Evolutionary conservation across 2,888 invertebrate species (phyloP).

Genomic region (Ophion slaviceki): DNA sequence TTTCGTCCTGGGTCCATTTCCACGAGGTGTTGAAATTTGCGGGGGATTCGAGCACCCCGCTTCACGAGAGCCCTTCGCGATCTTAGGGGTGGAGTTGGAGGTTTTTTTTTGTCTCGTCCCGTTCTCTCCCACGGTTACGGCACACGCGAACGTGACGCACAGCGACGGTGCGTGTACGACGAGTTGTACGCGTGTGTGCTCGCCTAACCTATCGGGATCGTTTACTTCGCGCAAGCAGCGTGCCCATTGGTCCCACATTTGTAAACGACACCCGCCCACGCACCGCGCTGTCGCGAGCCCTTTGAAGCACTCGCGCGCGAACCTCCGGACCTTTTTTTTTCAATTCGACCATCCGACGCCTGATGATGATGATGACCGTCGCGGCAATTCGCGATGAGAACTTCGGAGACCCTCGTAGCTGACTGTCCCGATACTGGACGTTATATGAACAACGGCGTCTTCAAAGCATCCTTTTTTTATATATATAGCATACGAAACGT

Average conservation of each 20-base stretch:
- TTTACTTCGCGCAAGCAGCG: conserved; percentile 78
- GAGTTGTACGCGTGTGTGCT: not conserved
- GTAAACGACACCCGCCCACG: conserved; percentile 83
- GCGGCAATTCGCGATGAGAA: too few species aligned
- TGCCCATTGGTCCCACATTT: conserved; percentile 81
- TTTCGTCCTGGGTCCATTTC: not conserved
- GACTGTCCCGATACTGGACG: too few species aligned
- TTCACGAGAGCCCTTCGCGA: not conserved
- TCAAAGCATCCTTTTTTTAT: too few species aligned
- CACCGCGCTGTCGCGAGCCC: conserved; percentile 74
- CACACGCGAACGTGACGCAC: not conserved
- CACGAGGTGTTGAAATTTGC: not conserved
- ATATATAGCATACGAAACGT: too few species aligned
- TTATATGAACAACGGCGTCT: too few species aligned
- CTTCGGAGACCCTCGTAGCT: too few species aligned
- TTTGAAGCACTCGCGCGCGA: conserved; percentile 55
- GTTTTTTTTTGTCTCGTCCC: conserved; percentile 6
- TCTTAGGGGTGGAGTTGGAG: conserved; percentile 7
- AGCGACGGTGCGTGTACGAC: not conserved
- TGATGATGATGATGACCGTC: not conserved
- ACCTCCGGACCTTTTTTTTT: conserved; percentile 22
- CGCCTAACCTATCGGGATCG: conserved; percentile 82
- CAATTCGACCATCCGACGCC: not conserved
- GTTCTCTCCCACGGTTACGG: conserved; percentile 2
- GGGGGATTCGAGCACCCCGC: not conserved